Percentiles rank a stretch among this genome's conserved stretches.
phyloP scores from a whole-genome alignment of 2,113 vertebrate species.

The Cyprinodon brontotheroides region DNA sequence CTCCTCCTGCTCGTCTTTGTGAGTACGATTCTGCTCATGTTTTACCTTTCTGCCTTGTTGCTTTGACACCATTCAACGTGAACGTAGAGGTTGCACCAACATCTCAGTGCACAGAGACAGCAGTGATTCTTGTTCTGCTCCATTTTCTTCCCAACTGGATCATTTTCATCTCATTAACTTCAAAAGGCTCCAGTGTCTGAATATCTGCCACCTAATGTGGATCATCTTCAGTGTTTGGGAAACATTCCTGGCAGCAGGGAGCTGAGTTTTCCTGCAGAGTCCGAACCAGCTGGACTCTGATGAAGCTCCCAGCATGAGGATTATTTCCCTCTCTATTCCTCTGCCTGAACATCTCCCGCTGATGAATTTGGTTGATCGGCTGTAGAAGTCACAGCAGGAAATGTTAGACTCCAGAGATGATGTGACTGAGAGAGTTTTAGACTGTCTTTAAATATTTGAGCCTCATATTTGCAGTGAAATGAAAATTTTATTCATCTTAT shows the following conservation, averaged over 20 bases:
- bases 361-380: conserved; percentile 3
- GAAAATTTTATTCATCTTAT: too few species aligned
- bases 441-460: too few species aligned
- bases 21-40: conserved; percentile 75
- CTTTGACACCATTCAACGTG: neutral
- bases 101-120: neutral
- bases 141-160: conserved; percentile 22
- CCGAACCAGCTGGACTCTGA: conserved; percentile 15
- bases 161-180: conserved; percentile 71
- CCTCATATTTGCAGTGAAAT: too few species aligned
- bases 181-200: conserved; percentile 48
- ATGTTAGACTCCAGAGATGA: neutral
- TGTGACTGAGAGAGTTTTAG: neutral
- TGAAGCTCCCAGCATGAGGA: conserved; percentile 19
- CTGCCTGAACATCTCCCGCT: neutral
- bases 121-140: neutral
- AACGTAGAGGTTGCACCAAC: neutral
- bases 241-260: neutral
- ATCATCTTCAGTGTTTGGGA: conserved; percentile 15
- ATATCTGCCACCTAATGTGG: conserved; percentile 41
- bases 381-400: conserved; percentile 10
- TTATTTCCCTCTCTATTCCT: conserved; percentile 11
- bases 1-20: conserved; percentile 91
- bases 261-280: neutral
- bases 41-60: conserved; percentile 7